Evolutionary conservation across 2,113 vertebrate genomes (phyloP).

Genomic region (Antechinus stuartii): DNA sequence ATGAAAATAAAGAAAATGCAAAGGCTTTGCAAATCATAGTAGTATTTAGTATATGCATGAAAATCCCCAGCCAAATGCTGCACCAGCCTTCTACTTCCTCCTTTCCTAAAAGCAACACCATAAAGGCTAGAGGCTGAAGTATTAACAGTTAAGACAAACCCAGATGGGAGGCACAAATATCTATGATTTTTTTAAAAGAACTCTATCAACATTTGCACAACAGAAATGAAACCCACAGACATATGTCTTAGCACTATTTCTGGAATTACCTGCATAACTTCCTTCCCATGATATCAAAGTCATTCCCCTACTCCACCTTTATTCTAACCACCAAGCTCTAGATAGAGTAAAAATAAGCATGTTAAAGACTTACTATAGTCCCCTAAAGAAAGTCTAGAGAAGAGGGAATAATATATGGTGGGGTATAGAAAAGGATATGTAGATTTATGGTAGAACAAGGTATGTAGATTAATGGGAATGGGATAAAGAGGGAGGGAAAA

Average conservation of each 20-base stretch:
- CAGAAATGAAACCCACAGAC: not conserved
- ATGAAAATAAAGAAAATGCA: not conserved
- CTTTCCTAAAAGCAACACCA: conserved; percentile 5
- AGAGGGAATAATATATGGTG: no score
- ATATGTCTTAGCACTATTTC: not conserved
- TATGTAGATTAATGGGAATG: no score
- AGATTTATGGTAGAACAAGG: no score
- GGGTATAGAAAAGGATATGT: no score
- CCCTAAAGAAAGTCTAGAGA: not conserved
- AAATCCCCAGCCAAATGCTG: not conserved
- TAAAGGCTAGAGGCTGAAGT: not conserved
- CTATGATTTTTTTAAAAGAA: not conserved
- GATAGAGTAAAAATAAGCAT: not conserved
- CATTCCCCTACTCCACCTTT: not conserved
- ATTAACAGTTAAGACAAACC: not conserved
- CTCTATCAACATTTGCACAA: not conserved
- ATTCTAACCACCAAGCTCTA: not conserved
- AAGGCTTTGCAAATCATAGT: not conserved
- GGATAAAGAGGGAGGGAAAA: no score
- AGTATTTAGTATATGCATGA: not conserved
- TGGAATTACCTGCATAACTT: not conserved
- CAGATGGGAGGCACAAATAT: not conserved
- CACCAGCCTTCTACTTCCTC: not conserved
- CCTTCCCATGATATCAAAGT: not conserved
- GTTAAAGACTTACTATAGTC: not conserved